Evolutionary conservation across 2,113 vertebrate species (phyloP).

Genomic region (Chaetodon auriga): DNA sequence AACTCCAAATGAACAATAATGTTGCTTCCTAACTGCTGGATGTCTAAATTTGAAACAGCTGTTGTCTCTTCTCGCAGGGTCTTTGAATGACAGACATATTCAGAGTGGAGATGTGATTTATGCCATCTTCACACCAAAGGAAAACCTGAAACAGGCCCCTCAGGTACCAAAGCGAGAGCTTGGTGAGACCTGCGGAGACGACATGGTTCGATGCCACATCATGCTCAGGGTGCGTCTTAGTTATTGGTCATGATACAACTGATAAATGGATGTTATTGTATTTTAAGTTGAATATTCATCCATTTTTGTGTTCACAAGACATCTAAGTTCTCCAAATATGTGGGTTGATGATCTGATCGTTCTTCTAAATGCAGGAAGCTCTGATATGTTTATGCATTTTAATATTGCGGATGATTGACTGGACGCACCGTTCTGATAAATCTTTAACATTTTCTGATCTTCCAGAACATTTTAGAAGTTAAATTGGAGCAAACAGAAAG

Average conservation of each 20-base stretch:
- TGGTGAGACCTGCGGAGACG: not conserved
- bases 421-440: not conserved
- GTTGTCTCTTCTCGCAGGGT: constrained; percentile 39
- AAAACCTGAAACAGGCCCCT: constrained; percentile 52
- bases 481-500: not conserved
- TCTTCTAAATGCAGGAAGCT: not conserved
- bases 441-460: no score
- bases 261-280: not conserved
- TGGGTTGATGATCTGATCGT: not conserved
- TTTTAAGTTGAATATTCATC: no score
- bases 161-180: not conserved
- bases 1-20: not conserved
- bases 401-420: not conserved
- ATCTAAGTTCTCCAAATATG: not conserved
- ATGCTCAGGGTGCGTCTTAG: constrained; percentile 71
- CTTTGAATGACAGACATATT: constrained; percentile 74
- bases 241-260: not conserved
- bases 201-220: constrained; percentile 67
- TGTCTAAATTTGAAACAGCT: not conserved
- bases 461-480: no score
- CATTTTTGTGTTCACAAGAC: not conserved
- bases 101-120: constrained; percentile 64
- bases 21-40: not conserved
- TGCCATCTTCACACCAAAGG: constrained; percentile 69
- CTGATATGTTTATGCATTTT: not conserved